These are phyloP conservation scores for Chlorospingus flavigularis DNA, from an alignment of 2,797 vertebrate species.

Conservation along the genomic window DNA sequence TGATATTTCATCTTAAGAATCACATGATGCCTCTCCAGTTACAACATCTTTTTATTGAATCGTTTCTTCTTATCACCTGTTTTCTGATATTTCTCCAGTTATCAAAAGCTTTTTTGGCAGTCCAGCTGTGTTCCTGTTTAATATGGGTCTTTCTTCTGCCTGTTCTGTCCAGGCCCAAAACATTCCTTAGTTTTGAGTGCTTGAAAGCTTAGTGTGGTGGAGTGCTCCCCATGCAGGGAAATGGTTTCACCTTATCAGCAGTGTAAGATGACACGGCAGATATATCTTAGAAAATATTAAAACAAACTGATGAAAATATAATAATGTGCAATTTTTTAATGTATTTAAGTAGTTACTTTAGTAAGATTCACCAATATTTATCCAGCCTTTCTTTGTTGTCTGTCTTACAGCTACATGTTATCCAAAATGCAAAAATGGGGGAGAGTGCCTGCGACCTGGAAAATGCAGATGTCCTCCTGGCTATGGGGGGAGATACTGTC, in stretches of 20 bases:
- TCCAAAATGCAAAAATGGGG: slow-evolving; percentile 89
- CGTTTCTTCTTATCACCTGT: background rate
- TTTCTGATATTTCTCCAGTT: background rate
- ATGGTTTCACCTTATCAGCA: background rate
- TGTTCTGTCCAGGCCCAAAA: background rate
- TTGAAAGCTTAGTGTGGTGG: background rate
- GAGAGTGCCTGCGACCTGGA: slow-evolving; percentile 84
- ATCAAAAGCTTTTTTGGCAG: background rate
- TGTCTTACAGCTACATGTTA: slow-evolving; percentile 81
- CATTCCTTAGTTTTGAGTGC: background rate
- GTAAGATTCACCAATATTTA: background rate
- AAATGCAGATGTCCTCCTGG: slow-evolving; percentile 86
- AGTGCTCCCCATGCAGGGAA: background rate
- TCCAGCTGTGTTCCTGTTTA: background rate
- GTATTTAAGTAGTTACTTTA: background rate
- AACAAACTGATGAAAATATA: background rate
- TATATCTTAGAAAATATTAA: background rate
- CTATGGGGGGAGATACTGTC: slow-evolving; percentile 85
- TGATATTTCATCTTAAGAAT: background rate
- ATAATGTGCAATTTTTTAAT: background rate
- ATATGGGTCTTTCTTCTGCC: background rate
- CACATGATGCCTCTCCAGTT: background rate
- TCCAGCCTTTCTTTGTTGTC: background rate
- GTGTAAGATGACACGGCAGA: background rate
- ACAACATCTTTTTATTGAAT: background rate